Conservation (phyloP, 2,888 invertebrate species). For the Podabrus alpinus region DNA sequence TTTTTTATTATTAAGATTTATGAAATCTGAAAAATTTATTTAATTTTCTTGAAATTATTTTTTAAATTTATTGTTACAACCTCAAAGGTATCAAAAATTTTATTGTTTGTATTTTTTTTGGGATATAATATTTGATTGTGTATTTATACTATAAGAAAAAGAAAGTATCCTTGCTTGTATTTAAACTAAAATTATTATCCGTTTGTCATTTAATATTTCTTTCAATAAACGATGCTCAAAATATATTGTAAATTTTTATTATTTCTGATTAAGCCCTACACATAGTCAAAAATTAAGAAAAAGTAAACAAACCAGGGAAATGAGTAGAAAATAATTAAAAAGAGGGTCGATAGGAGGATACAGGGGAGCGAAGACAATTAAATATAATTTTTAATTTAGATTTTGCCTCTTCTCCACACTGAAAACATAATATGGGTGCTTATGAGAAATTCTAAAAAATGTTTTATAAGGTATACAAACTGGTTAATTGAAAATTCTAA, state of each 20-base stretch:
- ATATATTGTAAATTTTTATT: neutral
- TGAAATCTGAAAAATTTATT: neutral
- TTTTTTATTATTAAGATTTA: neutral
- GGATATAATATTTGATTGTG: neutral
- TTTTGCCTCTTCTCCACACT: too few species aligned
- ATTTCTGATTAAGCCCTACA: neutral
- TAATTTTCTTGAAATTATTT: neutral
- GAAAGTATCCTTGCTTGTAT: neutral
- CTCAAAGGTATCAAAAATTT: neutral
- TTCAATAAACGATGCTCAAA: slow-evolving; percentile 31
- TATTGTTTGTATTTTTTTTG: neutral
- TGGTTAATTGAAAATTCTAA: too few species aligned
- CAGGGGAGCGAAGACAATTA: too few species aligned
- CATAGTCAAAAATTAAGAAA: too few species aligned
- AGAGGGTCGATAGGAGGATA: too few species aligned
- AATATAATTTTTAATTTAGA: too few species aligned
- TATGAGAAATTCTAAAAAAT: too few species aligned
- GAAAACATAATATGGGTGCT: too few species aligned
- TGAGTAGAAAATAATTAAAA: too few species aligned
- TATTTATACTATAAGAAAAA: neutral
- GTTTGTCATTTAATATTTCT: slow-evolving; percentile 28
- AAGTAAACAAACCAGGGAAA: too few species aligned
- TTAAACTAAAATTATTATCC: slow-evolving; percentile 12
- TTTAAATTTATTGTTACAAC: neutral
- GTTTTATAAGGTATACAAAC: too few species aligned